phyloP scores from a whole-genome alignment of 2,113 vertebrate species.

The Pelecanoides urinatrix region DNA sequence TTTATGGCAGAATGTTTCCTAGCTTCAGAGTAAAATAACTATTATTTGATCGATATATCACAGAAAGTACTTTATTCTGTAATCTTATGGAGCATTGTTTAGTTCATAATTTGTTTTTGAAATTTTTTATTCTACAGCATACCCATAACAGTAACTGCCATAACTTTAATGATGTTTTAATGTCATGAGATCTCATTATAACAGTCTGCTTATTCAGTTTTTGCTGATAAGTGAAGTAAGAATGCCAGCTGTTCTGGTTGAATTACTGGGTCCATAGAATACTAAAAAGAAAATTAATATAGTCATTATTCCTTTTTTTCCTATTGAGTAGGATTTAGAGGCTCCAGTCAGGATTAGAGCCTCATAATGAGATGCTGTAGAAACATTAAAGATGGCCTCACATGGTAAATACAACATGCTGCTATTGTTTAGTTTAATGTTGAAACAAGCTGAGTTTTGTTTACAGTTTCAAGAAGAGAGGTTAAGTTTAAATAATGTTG shows the following conservation, averaged over 20 bases:
- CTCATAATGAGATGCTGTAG: neutral
- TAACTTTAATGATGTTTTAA: constrained; percentile 6
- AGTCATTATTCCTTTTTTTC: neutral
- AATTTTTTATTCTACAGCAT: neutral
- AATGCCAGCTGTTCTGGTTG: neutral
- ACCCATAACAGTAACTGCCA: neutral
- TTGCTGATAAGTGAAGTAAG: neutral
- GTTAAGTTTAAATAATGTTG: neutral
- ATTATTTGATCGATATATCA: neutral
- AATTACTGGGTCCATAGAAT: neutral
- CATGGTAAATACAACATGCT: neutral
- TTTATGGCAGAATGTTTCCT: neutral
- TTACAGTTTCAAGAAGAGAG: neutral
- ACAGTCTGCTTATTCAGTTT: neutral
- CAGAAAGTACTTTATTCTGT: neutral
- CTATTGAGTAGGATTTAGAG: neutral
- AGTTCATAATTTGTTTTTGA: neutral
- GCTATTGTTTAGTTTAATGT: neutral
- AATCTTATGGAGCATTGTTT: neutral
- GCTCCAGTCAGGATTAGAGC: neutral
- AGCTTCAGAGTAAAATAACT: neutral
- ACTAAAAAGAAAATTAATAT: constrained; percentile 4
- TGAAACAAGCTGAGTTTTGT: neutral
- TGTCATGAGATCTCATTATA: neutral
- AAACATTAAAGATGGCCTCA: neutral